phyloP scores from a whole-genome alignment of 2,113 vertebrate genomes.

The Phoenicopterus ruber region DNA sequence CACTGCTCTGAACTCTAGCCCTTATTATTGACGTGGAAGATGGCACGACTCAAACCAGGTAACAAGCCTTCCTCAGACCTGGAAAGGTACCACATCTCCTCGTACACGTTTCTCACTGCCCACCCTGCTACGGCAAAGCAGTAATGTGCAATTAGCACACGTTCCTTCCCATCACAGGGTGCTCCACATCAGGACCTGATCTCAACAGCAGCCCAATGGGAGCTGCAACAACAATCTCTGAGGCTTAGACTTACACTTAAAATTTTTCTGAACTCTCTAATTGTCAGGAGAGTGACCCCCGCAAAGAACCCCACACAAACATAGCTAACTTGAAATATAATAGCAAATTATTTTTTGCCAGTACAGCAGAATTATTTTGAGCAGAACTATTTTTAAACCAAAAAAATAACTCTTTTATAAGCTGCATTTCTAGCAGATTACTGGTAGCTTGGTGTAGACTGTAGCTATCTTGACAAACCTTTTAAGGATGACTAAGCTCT shows the following conservation, averaged over 20 bases:
- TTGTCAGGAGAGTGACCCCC: neutral
- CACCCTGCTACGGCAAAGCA: neutral
- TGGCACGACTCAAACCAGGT: neutral
- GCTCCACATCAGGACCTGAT: accelerated
- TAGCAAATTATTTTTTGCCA: neutral
- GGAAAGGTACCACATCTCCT: neutral
- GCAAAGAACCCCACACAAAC: neutral
- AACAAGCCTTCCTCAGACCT: neutral
- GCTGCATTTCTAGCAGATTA: neutral
- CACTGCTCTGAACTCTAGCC: neutral
- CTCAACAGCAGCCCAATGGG: neutral
- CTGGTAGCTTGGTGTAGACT: neutral
- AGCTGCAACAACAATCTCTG: neutral
- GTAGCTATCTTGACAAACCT: neutral
- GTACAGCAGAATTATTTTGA: neutral
- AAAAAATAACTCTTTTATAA: neutral
- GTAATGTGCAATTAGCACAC: accelerated
- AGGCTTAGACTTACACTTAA: neutral
- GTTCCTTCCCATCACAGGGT: neutral
- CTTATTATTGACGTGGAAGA: neutral
- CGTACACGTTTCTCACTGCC: neutral
- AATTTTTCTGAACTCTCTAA: neutral
- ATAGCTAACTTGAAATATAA: neutral
- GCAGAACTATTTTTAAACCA: neutral
- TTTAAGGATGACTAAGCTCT: neutral